Evolutionary conservation across 2,888 invertebrate genomes (phyloP).

Genomic region (Drosophila nr. perissopoda): DNA sequence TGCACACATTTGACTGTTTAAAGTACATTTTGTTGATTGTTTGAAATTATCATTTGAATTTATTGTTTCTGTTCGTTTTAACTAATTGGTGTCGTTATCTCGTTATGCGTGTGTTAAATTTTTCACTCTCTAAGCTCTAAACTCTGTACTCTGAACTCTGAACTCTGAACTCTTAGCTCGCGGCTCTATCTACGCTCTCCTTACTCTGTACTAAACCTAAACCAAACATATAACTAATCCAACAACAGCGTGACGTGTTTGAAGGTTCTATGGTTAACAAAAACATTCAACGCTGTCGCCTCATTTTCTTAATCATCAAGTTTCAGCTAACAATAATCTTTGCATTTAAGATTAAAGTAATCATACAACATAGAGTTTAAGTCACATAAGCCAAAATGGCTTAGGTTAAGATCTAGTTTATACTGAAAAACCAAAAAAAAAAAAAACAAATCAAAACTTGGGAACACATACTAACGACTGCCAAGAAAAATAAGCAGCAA

Average conservation of each 20-base stretch:
- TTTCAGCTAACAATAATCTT: slow-evolving; percentile 62
- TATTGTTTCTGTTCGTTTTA: slow-evolving; percentile 23
- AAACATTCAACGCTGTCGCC: slow-evolving; percentile 3
- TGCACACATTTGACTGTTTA: slow-evolving; percentile 50
- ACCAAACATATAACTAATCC: slow-evolving; percentile 31
- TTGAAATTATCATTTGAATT: slow-evolving; percentile 32
- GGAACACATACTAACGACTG: slow-evolving; percentile 70
- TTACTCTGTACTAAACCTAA: slow-evolving; percentile 50
- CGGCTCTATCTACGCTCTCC: slow-evolving; percentile 44
- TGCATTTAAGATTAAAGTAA: slow-evolving; percentile 65
- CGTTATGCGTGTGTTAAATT: slow-evolving; percentile 78
- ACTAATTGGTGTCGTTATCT: slow-evolving; percentile 76
- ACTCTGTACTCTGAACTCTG: slow-evolving; percentile 28
- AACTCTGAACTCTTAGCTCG: slow-evolving; percentile 37
- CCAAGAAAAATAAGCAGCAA: slow-evolving; percentile 14
- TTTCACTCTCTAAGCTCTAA: slow-evolving; percentile 71
- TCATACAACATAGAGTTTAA: slow-evolving; percentile 54
- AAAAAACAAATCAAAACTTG: slow-evolving; percentile 46
- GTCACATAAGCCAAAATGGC: slow-evolving; percentile 42
- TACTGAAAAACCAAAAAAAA: slow-evolving; percentile 9
- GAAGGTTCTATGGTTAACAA: slow-evolving; percentile 7
- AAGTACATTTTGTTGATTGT: slow-evolving; percentile 27
- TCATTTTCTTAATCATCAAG: slow-evolving; percentile 48
- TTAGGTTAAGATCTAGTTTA: slow-evolving; percentile 72
- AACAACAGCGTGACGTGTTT: slow-evolving; percentile 22